Base-by-base conservation (phyloP, 2,797 vertebrate genomes). In the Fistularia tabacaria region DNA sequence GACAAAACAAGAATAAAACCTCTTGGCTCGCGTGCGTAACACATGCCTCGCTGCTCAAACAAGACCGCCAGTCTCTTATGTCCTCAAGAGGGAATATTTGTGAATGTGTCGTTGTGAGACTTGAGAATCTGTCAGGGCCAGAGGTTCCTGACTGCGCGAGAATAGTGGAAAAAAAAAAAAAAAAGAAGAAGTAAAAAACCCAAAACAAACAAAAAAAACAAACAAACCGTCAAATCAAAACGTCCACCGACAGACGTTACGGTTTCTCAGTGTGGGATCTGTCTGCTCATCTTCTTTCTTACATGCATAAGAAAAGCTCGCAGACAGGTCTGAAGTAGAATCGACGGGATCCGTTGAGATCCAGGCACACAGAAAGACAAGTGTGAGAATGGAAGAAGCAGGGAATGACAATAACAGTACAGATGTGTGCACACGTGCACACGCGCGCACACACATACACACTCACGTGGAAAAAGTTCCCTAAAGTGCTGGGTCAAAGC, bases 401-500 rank as follows among this genome's bases (percentile, higher is more conserved):
- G 73, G 74, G 70, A 84, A 82, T 77, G 73, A 83, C 59, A 68
- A 46, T 65, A 50, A 67, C 55, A 70, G 63, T 60, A 69, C 45
- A 62, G 44, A 77, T 63, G 51, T 61, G 49, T 48, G 54, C 49
- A 66, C 54, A 64, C 50, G 61, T 25, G 25, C 25, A 25, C 25
- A 25, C 25, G 25, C 25, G 25, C 25, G 25, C 25, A 25, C 2
- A 25, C 25, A 25, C 25, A 25, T 5, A 25, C 25, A 25, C 25
- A 25, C 25, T 3, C 62, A 12, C 52, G 54, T 51, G 59, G 44
- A 70, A 57, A 71, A 59, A 63, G 57, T 77, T 82, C 76, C 80
- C 78, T 82, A 76, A 77, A 69, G 77, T 86, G 81, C 68, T 49
- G 64, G 42, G 49, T 74, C 63, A 76, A 79, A 80, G 80, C 79